Evolutionary conservation across 2,888 invertebrate genomes (phyloP).

Genomic region (Cartodere bifasciata): DNA sequence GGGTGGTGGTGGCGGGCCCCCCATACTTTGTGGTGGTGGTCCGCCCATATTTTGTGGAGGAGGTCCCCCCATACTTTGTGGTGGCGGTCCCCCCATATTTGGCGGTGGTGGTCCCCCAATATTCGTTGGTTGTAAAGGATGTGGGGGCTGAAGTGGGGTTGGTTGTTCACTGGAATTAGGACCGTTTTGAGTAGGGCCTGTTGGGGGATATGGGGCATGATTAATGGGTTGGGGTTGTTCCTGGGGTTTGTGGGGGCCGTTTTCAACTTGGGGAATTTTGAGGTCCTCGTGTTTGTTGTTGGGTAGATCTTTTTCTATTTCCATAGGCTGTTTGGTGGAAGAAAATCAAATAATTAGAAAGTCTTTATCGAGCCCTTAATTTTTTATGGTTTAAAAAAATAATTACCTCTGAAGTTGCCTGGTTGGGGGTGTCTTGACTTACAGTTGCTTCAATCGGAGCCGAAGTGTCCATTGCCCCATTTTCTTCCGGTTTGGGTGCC

Average conservation of each 20-base stretch:
- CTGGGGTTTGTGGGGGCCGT: slow-evolving; percentile 29
- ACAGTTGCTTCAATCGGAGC: slow-evolving; percentile 11
- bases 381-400: too few relatives aligned
- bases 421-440: slow-evolving; percentile 12
- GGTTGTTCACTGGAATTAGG: slow-evolving; percentile 9
- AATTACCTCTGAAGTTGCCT: slow-evolving; percentile 11
- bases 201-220: slow-evolving; percentile 8
- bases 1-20: slow-evolving; percentile 22
- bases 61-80: slow-evolving; percentile 27
- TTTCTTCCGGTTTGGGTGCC: slow-evolving; percentile 35
- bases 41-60: slow-evolving; percentile 21
- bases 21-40: slow-evolving; percentile 25
- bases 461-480: slow-evolving; percentile 22
- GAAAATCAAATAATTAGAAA: too few relatives aligned
- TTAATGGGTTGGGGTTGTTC: slow-evolving; percentile 14
- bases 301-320: too few relatives aligned
- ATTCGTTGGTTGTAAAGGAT: slow-evolving; percentile 8
- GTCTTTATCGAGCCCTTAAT: too few relatives aligned
- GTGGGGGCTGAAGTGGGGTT: slow-evolving; percentile 11
- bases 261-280: slow-evolving; percentile 34
- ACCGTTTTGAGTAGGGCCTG: slow-evolving; percentile 8
- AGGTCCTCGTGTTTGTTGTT: slow-evolving; percentile 13
- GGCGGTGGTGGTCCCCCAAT: slow-evolving; percentile 16
- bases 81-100: slow-evolving; percentile 17
- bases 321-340: too few relatives aligned